Base-by-base conservation (phyloP, 2,888 invertebrate species). In the Phalera bucephala region DNA sequence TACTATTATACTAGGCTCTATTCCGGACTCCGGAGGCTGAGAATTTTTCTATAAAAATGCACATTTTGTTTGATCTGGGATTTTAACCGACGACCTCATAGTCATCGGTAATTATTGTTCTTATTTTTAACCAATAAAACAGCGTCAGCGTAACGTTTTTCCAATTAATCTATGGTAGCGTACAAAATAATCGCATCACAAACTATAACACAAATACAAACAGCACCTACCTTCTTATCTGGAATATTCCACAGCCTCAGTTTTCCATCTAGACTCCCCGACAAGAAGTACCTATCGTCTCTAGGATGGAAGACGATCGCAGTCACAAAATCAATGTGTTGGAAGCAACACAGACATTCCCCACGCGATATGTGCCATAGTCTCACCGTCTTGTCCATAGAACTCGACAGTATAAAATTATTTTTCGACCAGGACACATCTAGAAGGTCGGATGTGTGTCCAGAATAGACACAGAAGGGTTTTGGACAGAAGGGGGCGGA, bases 381-480 rank as follows among this genome's bases (percentile, higher is more conserved):
- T 2, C 89, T 57, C 1, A 99, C 99, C 0, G 99, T 99, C 79
- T 99, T 98, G 77, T 99, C 99, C 98, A 99, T 99, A 1, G 98
- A 98, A 20, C 98, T 97, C 0, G 98, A 98, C n/a, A 99, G 85
- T 33, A 99, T 94, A 72, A 99, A 99, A 80, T 98, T 98, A 84
- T 98, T 99, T 90, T 99, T 99, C 0, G 99, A 99, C 99, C 99
- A 99, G 3, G 98, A 96, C 0, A 99, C 95, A 81, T 99, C 99
- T 0, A 99, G 91, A 2, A 99, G 90, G 81, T 99, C 99, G 1
- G 99, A 98, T 0, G 97, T 96, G 78, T 99, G 99, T 0, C 99
- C 99, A 7, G 94, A 92, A 80, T 98, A 99, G 0, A 95, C 94
- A 86, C 96, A 97, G 83, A 99, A 97, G 1, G 98, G 97, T 65